Evolutionary conservation across 2,797 vertebrate species (phyloP), one percentile per base, ranked within the genome.

Genomic region (Valencia hispanica): DNA sequence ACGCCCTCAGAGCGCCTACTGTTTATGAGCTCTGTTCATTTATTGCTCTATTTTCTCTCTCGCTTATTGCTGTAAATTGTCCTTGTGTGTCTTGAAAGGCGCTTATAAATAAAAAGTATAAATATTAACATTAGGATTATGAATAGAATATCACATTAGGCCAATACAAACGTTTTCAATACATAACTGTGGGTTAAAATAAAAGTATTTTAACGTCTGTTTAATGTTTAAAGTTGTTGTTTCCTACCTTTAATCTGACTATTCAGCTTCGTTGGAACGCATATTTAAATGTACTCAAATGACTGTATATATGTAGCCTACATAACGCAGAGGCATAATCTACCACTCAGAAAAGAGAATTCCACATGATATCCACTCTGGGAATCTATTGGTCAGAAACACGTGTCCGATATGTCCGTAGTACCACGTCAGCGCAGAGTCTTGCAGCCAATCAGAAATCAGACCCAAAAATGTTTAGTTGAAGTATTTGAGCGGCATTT

Each of bases 391-490:
- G 97, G 97, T 89, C 89, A 57, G 79, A 97, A 97, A 97, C 97
- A 99, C 97, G 97, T 97, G 97, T 97, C 97, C 95, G 89, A 92
- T 93, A 93, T 94, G 90, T 86, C 77, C 93, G 90, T 94, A 94
- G 92, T 90, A 86, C 87, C 51, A 96, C 96, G 97, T 97, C 97
- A 97, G 93, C 87, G 80, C 89, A 91, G 94, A 90, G 89, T 47
- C 94, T 93, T 89, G 66, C 70, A 84, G 83, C 94, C 93, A 96
- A 97, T 98, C 97, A 96, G 94, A 97, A 96, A 97, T 95, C 94
- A 96, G 95, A 96, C 95, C 79, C 95, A 96, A 96, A 96, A 96
- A 96, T 96, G 95, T 93, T 92, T 95, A 96, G 95, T 95, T 95
- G 95, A 97, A 97, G 96, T 97, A 96, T 97, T 96, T 96, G 92